Conservation (phyloP, 2,797 vertebrate genomes). For the Bradypodion ventrale region DNA sequence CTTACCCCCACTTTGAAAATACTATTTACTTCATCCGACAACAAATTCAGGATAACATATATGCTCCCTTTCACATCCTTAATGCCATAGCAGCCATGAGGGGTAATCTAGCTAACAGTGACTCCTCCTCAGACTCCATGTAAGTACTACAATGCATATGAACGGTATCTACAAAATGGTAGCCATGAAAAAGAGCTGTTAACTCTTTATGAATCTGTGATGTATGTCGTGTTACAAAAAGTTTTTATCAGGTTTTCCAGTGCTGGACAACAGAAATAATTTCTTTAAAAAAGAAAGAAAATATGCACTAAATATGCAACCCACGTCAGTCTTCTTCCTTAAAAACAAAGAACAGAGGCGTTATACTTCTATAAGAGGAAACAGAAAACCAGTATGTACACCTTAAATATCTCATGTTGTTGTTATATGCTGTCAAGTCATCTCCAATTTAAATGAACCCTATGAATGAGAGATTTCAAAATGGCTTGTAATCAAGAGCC, state of each 20-base stretch:
- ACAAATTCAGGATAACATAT: no score
- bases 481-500: no score
- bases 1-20: background rate
- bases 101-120: no score
- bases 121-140: background rate
- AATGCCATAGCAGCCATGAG: background rate
- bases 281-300: background rate
- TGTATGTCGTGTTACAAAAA: no score
- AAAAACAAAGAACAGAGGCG: constrained; percentile 26
- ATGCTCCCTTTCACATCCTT: background rate
- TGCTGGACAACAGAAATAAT: constrained; percentile 6
- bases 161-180: constrained; percentile 6
- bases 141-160: background rate
- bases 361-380: constrained; percentile 26
- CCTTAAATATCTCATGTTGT: background rate
- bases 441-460: no score
- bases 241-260: background rate
- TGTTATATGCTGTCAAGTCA: no score
- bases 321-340: background rate
- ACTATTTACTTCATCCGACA: background rate
- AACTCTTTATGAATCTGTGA: background rate
- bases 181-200: constrained; percentile 9
- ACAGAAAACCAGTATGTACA: background rate
- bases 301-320: background rate
- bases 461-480: no score